Conservation (phyloP, 2,797 vertebrate species). For the Florisuga fusca region DNA sequence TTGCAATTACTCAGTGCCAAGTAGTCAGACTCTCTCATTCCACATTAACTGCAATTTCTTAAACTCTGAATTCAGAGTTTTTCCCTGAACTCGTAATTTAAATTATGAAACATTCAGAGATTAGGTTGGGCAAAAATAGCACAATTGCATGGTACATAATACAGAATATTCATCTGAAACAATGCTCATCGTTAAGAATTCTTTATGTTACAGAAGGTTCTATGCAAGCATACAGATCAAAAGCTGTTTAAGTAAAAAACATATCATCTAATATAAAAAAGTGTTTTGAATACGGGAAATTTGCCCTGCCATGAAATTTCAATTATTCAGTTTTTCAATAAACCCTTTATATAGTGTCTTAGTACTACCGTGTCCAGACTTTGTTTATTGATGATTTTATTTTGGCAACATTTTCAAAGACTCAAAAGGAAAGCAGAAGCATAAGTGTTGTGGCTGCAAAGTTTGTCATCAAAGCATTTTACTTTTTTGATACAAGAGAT, state of each 20-base stretch:
- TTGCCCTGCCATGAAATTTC: background rate
- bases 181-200: background rate
- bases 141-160: background rate
- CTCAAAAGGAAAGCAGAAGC: background rate
- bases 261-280: background rate
- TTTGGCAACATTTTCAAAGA: background rate
- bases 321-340: background rate
- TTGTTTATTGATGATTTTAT: background rate
- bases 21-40: background rate
- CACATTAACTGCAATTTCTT: background rate
- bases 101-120: background rate
- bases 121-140: background rate
- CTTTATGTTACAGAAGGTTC: background rate
- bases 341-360: background rate
- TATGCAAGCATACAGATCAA: background rate
- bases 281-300: background rate
- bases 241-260: background rate
- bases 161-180: background rate
- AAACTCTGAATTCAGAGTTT: no score
- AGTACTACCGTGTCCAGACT: background rate
- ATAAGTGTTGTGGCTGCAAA: background rate
- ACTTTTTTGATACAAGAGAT: background rate
- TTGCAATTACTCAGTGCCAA: background rate
- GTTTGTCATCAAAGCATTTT: background rate
- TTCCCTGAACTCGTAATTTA: background rate